These are phyloP conservation scores for Hydrolagus affinis DNA, from an alignment of 2,113 vertebrate species.

Conservation along the genomic window DNA sequence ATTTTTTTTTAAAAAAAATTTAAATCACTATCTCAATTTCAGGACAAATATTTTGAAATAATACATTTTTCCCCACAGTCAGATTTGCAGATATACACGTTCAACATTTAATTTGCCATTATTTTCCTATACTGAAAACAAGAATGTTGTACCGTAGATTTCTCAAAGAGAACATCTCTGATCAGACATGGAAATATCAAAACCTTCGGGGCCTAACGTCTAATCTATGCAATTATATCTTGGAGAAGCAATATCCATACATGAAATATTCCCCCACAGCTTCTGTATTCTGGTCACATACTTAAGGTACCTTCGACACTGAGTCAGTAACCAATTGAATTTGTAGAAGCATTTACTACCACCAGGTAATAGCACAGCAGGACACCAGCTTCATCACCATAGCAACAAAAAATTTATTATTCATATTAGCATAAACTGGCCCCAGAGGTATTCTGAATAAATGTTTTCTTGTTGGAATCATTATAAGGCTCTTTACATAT, in stretches of 20 bases:
- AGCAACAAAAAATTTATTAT: constrained; percentile 21
- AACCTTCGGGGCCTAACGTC: not conserved
- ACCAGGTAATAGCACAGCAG: constrained; percentile 11
- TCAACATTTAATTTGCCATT: not conserved
- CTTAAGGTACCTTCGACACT: no score
- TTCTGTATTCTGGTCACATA: not conserved
- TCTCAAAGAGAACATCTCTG: no score
- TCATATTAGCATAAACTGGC: not conserved
- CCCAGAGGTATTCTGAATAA: constrained; percentile 11
- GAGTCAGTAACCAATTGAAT: not conserved
- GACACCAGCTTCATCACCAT: constrained; percentile 5
- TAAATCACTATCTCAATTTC: no score
- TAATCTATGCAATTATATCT: not conserved
- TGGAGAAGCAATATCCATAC: not conserved
- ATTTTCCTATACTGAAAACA: no score
- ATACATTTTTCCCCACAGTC: no score
- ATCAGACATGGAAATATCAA: no score
- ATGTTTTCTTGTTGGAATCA: not conserved
- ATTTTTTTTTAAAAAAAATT: no score
- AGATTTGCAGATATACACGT: not conserved
- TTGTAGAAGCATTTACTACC: not conserved
- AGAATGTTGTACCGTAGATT: no score
- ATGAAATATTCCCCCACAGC: not conserved
- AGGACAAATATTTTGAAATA: no score
- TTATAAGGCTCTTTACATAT: not conserved